A percentile compares a stretch with the other conserved stretches of the same genome.
Evolutionary conservation across 2,113 vertebrate genomes (phyloP).

Genomic region (Hepsetus odoe): DNA sequence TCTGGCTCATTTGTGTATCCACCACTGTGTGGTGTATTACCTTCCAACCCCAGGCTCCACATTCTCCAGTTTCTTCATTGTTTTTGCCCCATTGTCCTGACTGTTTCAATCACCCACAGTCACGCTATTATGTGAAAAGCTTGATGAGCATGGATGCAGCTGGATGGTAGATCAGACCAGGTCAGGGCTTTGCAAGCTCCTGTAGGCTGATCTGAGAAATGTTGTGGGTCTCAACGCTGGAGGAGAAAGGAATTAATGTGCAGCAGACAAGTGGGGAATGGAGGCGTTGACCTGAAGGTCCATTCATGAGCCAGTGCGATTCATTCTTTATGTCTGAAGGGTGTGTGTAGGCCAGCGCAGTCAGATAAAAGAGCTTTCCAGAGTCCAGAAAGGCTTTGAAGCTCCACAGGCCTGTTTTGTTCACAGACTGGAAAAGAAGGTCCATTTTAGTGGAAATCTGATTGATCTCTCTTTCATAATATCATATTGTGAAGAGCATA

Average conservation of each 20-base stretch:
- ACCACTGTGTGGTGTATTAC: background rate
- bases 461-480: background rate
- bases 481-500: background rate
- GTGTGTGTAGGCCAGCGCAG: background rate
- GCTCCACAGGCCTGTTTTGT: background rate
- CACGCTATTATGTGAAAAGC: background rate
- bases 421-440: background rate
- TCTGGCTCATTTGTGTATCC: background rate
- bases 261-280: background rate
- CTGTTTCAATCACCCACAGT: background rate
- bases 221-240: background rate
- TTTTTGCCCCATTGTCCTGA: background rate
- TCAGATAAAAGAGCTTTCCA: conserved; percentile 20
- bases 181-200: background rate
- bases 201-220: background rate
- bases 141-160: background rate
- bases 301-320: background rate
- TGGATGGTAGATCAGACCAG: background rate
- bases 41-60: background rate
- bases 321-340: background rate
- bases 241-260: background rate
- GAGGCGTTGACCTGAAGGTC: background rate
- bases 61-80: conserved; percentile 4
- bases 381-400: conserved; percentile 5
- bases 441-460: background rate